Conservation (phyloP, 2,888 invertebrate species). For the Omphaloscelis lunosa region DNA sequence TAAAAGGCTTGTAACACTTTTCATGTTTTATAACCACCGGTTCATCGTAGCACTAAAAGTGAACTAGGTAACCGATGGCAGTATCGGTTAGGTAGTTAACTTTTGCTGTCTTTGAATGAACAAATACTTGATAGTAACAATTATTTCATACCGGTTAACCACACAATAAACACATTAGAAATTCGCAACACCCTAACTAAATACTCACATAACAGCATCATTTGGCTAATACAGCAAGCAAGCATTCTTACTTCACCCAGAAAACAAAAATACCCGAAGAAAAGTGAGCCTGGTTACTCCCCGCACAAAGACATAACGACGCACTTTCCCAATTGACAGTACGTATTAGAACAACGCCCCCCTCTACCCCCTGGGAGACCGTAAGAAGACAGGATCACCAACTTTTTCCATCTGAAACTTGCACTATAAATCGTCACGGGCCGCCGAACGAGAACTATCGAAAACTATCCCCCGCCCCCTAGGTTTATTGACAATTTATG, state of each 20-base stretch:
- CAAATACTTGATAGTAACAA: too few relatives aligned
- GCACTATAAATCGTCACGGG: slow-evolving; percentile 87
- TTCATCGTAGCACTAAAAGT: not conserved
- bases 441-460: slow-evolving; percentile 76
- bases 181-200: not conserved
- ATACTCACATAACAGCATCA: not conserved
- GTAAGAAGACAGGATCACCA: slow-evolving; percentile 80
- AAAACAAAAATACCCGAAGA: slow-evolving; percentile 21
- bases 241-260: slow-evolving; percentile 5
- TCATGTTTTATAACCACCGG: slow-evolving; percentile 3
- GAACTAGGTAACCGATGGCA: not conserved
- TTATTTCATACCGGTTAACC: not conserved
- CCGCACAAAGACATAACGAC: slow-evolving; percentile 64
- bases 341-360: slow-evolving; percentile 70
- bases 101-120: not conserved
- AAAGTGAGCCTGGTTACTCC: slow-evolving; percentile 27
- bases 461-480: slow-evolving; percentile 66
- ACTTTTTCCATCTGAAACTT: slow-evolving; percentile 90
- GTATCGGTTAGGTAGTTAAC: not conserved
- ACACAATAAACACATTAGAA: not conserved
- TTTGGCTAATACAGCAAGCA: slow-evolving; percentile 30
- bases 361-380: slow-evolving; percentile 67
- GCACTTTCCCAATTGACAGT: slow-evolving; percentile 73
- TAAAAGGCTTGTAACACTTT: slow-evolving; percentile 23
- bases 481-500: slow-evolving; percentile 87